Conservation (phyloP, 30 jellyfish, hydroid and myxozoan species). For the Hydractinia echinata region DNA sequence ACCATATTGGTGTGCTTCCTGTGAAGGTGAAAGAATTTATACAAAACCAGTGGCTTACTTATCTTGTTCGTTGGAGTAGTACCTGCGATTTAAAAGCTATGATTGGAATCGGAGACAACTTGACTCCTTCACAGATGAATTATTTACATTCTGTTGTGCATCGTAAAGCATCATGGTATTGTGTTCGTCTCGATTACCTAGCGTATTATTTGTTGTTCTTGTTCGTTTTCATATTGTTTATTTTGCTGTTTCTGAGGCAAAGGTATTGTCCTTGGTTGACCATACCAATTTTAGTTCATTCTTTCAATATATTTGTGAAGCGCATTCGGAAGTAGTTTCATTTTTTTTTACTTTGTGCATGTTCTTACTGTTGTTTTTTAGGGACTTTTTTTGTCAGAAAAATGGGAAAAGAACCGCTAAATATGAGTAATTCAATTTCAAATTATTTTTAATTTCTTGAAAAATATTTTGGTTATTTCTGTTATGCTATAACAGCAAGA, state of each 20-base stretch:
- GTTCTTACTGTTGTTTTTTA: too few species aligned
- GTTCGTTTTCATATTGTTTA: not conserved
- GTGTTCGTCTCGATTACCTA: conserved; percentile 1
- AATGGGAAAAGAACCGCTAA: too few species aligned
- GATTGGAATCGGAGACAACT: not conserved
- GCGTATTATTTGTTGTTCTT: not conserved
- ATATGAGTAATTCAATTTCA: too few species aligned
- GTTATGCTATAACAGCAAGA: too few species aligned
- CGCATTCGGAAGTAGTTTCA: not conserved
- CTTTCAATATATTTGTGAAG: not conserved
- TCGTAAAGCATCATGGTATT: not conserved
- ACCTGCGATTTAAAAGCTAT: conserved; percentile 7
- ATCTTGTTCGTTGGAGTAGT: not conserved
- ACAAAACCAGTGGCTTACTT: not conserved
- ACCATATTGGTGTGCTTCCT: conserved; percentile 2
- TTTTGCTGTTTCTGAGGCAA: conserved; percentile 2
- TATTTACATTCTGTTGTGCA: not conserved
- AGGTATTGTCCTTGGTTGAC: conserved; percentile 12
- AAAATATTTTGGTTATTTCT: too few species aligned
- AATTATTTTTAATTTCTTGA: too few species aligned
- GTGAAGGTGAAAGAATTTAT: not conserved
- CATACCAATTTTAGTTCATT: not conserved
- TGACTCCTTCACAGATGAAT: not conserved
- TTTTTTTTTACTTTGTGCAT: too few species aligned
- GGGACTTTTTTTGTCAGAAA: too few species aligned